A percentile compares a stretch with the other conserved stretches of the same genome.
These are phyloP conservation scores for Sciurus vulgaris DNA, from an alignment of 2,797 vertebrate species.

Conservation along the genomic window DNA sequence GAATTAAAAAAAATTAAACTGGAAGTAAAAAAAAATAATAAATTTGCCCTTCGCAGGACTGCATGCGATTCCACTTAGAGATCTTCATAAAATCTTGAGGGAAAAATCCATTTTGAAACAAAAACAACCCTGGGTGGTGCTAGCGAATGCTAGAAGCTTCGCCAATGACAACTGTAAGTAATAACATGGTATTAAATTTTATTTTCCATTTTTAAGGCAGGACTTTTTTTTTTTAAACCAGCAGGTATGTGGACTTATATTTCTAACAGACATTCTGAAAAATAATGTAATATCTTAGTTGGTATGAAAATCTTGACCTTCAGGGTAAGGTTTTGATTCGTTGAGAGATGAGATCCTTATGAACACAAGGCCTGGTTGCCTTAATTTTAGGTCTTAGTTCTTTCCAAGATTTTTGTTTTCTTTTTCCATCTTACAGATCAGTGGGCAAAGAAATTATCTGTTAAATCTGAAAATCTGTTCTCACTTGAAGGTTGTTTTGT, in stretches of 20 bases:
- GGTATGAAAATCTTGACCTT: constrained; percentile 44
- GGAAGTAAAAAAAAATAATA: constrained; percentile 25
- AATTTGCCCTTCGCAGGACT: constrained; percentile 10
- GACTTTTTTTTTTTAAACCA: constrained; percentile 48
- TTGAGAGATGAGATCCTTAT: constrained; percentile 10
- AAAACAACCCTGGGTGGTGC: constrained; percentile 67
- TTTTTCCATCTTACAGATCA: constrained; percentile 42
- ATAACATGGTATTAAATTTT: constrained; percentile 75
- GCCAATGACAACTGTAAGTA: constrained; percentile 76
- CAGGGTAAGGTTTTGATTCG: constrained; percentile 54
- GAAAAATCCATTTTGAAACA: constrained; percentile 66
- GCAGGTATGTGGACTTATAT: constrained; percentile 72
- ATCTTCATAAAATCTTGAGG: constrained; percentile 68
- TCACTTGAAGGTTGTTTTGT: not conserved
- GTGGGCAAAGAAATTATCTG: constrained; percentile 30
- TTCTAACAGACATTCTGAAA: constrained; percentile 70
- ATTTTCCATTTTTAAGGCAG: constrained; percentile 78
- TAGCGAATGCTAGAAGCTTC: constrained; percentile 65
- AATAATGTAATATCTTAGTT: constrained; percentile 51
- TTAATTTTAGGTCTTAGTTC: not conserved
- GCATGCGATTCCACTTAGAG: constrained; percentile 51
- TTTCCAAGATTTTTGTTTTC: constrained; percentile 48
- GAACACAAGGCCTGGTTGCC: not conserved
- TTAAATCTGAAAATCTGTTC: constrained; percentile 65
- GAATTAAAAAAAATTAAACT: constrained; percentile 20